Evolutionary conservation across 2,113 vertebrate species (phyloP), one percentile per base, ranked within the genome.

Genomic region (Ahaetulla prasina): DNA sequence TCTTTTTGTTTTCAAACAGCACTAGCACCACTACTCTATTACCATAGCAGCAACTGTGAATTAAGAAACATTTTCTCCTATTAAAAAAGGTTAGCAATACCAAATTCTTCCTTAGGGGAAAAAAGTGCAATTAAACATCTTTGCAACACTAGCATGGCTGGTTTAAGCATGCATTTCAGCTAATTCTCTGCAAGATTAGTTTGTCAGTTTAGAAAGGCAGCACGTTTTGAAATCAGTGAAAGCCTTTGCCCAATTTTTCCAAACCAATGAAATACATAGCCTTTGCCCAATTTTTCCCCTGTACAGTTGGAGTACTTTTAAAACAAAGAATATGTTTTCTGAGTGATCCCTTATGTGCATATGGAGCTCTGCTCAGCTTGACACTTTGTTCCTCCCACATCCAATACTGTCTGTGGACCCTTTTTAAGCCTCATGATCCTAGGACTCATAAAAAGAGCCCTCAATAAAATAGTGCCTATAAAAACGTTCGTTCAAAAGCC

Each of bases 261-360:
- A 45, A 45, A 45, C 45, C 45, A 45, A 45, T 45, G 45, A 45
- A 45, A 45, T 45, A 27, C 91, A 14, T 85, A 43, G 1, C 0
- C 27, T 4, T 4, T 1, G 0, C 7, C 25, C 3, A 0, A 0
- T 1, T 1, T 91, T 20, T 1, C 20, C 11, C 43, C 25, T 30
- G 3, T 89, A 90, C 18, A 0, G 8, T 0, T 1, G 89, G 68
- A 93, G 84, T 74, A 39, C 27, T 39, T 39, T 30, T 63, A 4
- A 85, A 86, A 68, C 4, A 89, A 53, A 63, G 23, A 43, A 25
- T 49, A 39, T 14, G 1, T 1, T 3, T n/a, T 18, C 0, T 87
- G 8, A 60, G 39, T 22, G 89, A 55, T 88, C 23, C 87, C 90
- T 88, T 94, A 53, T 6, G 68, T 12, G 20, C 85, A 27, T 23